Percentiles rank a stretch among this genome's conserved stretches.
These are phyloP conservation scores for Physeter macrocephalus DNA, from an alignment of 2,113 vertebrate species.

Conservation along the genomic window DNA sequence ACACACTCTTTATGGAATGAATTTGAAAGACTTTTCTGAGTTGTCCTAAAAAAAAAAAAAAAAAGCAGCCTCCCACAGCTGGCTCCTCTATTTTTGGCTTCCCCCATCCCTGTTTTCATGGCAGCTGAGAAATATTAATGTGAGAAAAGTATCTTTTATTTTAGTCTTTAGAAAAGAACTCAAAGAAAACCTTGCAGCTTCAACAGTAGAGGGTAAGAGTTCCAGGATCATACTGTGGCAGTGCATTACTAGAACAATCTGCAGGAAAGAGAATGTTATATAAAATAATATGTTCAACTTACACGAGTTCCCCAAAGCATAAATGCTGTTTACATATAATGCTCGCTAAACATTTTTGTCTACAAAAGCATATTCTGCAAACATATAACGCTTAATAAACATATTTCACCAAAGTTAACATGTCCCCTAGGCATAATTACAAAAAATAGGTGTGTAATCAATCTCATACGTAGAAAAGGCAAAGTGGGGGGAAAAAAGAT, in stretches of 20 bases:
- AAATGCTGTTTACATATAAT: slow-evolving; percentile 65
- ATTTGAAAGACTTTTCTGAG: slow-evolving; percentile 68
- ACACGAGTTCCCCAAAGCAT: slow-evolving; percentile 32
- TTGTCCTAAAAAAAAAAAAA: slow-evolving; percentile 53
- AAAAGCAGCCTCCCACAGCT: slow-evolving; percentile 57
- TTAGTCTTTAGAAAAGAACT: slow-evolving; percentile 59
- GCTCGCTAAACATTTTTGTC: slow-evolving; percentile 48
- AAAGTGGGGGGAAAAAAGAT: background rate
- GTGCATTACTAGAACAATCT: slow-evolving; percentile 24
- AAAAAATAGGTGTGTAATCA: slow-evolving; percentile 48
- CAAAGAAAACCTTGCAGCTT: slow-evolving; percentile 54
- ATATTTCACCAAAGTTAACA: slow-evolving; percentile 63
- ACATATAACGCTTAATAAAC: slow-evolving; percentile 61
- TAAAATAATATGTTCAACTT: slow-evolving; percentile 55
- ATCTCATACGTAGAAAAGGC: slow-evolving; percentile 39
- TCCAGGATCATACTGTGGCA: slow-evolving; percentile 40
- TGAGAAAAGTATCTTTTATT: slow-evolving; percentile 67
- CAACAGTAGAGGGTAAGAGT: slow-evolving; percentile 29
- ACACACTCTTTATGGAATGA: slow-evolving; percentile 53
- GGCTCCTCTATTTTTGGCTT: slow-evolving; percentile 62
- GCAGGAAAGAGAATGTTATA: slow-evolving; percentile 47
- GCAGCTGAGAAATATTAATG: slow-evolving; percentile 74
- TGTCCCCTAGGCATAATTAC: slow-evolving; percentile 42
- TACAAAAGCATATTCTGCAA: slow-evolving; percentile 47
- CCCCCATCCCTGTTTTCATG: slow-evolving; percentile 65